Evolutionary conservation across 2,888 invertebrate genomes (phyloP).

Genomic region (Parnassius orleans): DNA sequence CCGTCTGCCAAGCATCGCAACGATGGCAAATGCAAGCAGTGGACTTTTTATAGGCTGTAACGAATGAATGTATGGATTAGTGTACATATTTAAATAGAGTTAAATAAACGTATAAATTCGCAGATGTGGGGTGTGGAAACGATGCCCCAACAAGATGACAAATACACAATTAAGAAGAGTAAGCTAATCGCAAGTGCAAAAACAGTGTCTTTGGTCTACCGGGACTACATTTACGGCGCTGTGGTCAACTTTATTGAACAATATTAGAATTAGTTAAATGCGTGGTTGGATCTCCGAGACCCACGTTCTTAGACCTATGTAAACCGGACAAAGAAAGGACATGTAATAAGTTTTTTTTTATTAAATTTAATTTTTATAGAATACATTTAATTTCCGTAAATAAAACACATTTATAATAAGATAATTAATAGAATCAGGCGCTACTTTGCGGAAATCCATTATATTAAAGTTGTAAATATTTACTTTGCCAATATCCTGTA

Average conservation of each 20-base stretch:
- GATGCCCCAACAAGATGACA: constrained; percentile 58
- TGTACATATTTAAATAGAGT: no score
- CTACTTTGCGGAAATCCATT: no score
- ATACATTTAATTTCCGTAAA: no score
- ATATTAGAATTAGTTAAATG: constrained; percentile 84
- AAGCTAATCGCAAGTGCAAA: constrained; percentile 58
- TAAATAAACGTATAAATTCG: constrained; percentile 29
- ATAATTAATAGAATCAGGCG: no score
- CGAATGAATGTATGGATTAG: no score
- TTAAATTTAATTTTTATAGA: no score
- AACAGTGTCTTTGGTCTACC: constrained; percentile 73
- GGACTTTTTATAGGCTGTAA: no score
- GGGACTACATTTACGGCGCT: constrained; percentile 84
- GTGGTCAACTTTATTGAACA: constrained; percentile 81
- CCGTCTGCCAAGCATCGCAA: no score
- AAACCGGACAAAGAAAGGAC: constrained; percentile 83
- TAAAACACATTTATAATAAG: no score
- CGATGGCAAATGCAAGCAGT: no score
- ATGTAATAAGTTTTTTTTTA: constrained; percentile 73
- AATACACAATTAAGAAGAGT: constrained; percentile 68
- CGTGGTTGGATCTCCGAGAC: constrained; percentile 86
- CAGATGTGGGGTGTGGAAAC: constrained; percentile 76
- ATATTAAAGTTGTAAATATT: no score
- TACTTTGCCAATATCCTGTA: no score
- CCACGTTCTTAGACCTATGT: constrained; percentile 88